Base-by-base conservation (phyloP, 1,140 invertebrate species). In the Bombus confusus region DNA sequence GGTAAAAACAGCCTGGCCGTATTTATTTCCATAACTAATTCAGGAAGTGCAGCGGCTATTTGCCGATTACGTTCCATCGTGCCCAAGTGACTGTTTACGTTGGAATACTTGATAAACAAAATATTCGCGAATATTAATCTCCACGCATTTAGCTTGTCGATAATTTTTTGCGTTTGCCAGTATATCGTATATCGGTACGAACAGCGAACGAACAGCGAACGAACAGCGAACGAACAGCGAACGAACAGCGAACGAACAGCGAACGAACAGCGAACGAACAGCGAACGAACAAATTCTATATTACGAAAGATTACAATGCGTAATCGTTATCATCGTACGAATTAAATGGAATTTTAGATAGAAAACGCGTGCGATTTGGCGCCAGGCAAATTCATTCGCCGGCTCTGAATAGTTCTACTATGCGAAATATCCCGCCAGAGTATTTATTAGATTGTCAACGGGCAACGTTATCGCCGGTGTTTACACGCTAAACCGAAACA, bases 401-500 rank as follows among this genome's bases (percentile, higher is more conserved):
- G 4, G 59, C 3, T n/a, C 2, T 13, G 59, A 12, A 62, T 13
- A 12, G 28, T 62, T 62, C 59, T n/a, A 62, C 3, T n/a, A n/a
- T n/a, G 28, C 10, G 59, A n/a, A 62, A 62, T 62, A 62, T 73
- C 41, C 25, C 10, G 34, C 0, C 12, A 13, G 25, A 37, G 34
- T 31, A 77, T 77, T 77, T 77, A 77, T 77, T 77, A 77, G 59
- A 77, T 77, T 77, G 75, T 77, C 75, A 77, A 62, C 34, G 75
- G 34, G 28, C 12, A 37, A 39, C 8, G 75, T 62, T 62, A 59
- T 59, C 52, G 25, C 25, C 57, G 59, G n/a, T 74, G 59, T 74
- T 62, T 64, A 47, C 80, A 62, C 37, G 52, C 22, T 41, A 34
- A 43, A 73, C 37, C 39, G 52, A 31, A 39, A 57, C 52, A 73